Percentiles rank a stretch among this genome's conserved stretches.
phyloP scores from a whole-genome alignment of 1,140 invertebrate species.

The Drosophila athabasca region DNA sequence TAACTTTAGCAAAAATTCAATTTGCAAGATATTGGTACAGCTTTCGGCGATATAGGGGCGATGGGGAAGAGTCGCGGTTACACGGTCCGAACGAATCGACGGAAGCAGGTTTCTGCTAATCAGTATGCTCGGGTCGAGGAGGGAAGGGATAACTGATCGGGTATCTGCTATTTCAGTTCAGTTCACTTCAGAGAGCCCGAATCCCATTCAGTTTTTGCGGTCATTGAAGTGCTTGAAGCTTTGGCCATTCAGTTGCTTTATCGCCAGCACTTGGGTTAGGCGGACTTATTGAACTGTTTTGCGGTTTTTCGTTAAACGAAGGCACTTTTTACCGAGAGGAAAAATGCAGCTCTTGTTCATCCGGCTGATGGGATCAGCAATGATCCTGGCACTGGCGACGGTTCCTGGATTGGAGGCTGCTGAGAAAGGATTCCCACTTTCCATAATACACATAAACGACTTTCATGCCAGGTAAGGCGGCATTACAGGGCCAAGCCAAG shows the following conservation, averaged over 20 bases:
- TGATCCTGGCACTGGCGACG: not conserved
- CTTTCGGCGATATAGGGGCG: no score
- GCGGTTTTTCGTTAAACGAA: not conserved
- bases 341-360: constrained; percentile 6
- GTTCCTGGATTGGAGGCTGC: constrained; percentile 9
- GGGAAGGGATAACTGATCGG: constrained; percentile 18
- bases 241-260: constrained; percentile 56
- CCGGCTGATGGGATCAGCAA: not conserved
- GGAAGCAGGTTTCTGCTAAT: no score
- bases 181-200: not conserved
- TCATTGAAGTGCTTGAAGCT: constrained; percentile 8
- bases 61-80: no score
- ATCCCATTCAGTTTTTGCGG: constrained; percentile 26
- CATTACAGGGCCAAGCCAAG: not conserved
- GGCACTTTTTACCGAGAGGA: not conserved
- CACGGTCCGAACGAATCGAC: no score
- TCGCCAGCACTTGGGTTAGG: constrained; percentile 84
- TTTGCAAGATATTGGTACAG: no score
- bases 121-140: not conserved
- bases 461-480: constrained; percentile 88
- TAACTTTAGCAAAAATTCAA: no score
- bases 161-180: not conserved
- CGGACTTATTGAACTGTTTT: constrained; percentile 2
- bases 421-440: constrained; percentile 86
- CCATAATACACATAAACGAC: constrained; percentile 92